Evolutionary conservation across 2,888 invertebrate species (phyloP), one percentile per base, ranked within the genome.

Genomic region (Pterobdella sp.): DNA sequence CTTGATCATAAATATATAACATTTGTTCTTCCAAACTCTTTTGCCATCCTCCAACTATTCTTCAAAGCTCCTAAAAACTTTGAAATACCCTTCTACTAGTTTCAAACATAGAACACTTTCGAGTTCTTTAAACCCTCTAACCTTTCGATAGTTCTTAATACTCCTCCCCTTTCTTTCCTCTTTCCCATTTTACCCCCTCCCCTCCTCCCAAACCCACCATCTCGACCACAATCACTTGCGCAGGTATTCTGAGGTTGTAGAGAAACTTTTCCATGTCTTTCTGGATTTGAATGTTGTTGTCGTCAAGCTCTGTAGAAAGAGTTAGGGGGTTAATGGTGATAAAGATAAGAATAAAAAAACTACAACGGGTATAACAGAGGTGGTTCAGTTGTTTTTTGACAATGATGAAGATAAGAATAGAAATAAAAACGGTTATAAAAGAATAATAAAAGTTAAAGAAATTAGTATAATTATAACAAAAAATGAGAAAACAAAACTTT

Each of bases 211-310:
- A 29, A 72, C 85, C 83, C 83, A 95, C 96, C 97, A 98, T 96
- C 88, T 98, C 98, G 67, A 98, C 94, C 76, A 99, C 95, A 87
- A 95, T 94, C 3, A 98, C 96, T 66, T 95, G 94, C 79, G 96
- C 97, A 80, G 95, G 92, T 75, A 87, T 86, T 79, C 98, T 89
- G 75, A 99, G 87, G 84, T 98, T 94, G 84, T 99, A 99, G 75
- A 98, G 87, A 88, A 97, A 97, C 84, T 91, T 94, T 85, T 95
- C 93, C 75, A 98, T 88, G 84, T 98, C 97, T 83, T 95, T 95
- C 86, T 98, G 97, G 95, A 98, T 98, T 86, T 97, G 95, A 80
- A 97, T 94, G 32, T 95, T 96, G 86, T 99, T 98, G 84, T 99
- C 98, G 84, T 95, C 94, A 88, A 96, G 91, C 86, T 98, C 84